phyloP scores from a whole-genome alignment of 2,888 invertebrate species.

The Sphecodes monilicornis region DNA sequence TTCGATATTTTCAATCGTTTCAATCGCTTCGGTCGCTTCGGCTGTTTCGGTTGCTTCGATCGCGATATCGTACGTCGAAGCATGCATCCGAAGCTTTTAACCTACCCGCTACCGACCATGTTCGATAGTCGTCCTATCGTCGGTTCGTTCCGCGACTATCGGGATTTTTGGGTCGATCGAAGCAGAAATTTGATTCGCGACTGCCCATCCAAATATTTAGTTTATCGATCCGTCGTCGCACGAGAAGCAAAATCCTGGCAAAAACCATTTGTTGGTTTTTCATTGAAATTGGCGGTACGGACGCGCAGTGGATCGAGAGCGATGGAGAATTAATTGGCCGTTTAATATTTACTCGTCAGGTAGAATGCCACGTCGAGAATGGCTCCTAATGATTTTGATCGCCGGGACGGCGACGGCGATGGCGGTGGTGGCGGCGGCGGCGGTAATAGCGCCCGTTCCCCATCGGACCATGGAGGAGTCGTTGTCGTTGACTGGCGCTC shows the following conservation, averaged over 20 bases:
- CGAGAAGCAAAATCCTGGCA: too few species aligned
- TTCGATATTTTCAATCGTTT: neutral
- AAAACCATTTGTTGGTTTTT: too few species aligned
- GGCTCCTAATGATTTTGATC: constrained; percentile 63
- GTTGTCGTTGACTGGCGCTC: constrained; percentile 84
- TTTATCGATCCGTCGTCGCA: constrained; percentile 42
- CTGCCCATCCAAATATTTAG: neutral
- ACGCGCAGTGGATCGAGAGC: neutral
- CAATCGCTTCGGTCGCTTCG: neutral
- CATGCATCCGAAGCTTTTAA: neutral
- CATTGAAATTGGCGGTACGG: neutral
- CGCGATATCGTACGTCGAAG: neutral
- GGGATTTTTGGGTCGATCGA: neutral
- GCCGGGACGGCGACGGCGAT: constrained; percentile 60
- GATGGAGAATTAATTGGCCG: neutral
- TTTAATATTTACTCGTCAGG: neutral
- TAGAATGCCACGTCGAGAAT: constrained; percentile 65
- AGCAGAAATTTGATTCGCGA: neutral
- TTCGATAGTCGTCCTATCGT: neutral
- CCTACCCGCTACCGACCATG: neutral
- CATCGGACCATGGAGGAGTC: constrained; percentile 81
- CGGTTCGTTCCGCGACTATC: neutral
- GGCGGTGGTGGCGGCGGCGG: neutral
- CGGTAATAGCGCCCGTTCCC: constrained; percentile 59
- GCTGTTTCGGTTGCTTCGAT: neutral